Evolutionary conservation across 1,140 invertebrate species (phyloP).

Genomic region (Plectrocnemia conspersa): DNA sequence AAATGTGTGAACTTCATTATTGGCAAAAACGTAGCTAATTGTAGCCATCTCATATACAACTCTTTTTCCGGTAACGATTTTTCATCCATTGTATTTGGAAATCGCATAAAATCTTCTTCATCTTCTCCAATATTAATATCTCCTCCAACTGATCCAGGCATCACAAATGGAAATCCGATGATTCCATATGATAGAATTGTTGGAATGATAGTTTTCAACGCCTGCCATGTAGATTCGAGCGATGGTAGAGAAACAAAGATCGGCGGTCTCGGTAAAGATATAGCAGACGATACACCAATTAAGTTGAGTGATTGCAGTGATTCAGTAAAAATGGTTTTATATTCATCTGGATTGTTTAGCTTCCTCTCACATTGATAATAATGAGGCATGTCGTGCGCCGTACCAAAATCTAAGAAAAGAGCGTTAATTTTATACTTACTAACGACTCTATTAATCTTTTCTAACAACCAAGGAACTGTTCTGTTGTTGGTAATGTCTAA

Average conservation of each 20-base stretch:
- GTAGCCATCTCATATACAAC: conserved; percentile 91
- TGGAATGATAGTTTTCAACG: conserved; percentile 76
- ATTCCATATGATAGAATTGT: conserved; percentile 82
- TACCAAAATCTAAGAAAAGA: conserved; percentile 87
- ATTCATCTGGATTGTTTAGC: conserved; percentile 74
- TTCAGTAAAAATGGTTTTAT: conserved; percentile 68
- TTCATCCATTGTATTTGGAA: too few species aligned
- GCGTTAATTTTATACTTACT: conserved; percentile 77
- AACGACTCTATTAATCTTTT: conserved; percentile 66
- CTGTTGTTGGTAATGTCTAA: conserved; percentile 80
- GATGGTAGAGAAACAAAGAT: conserved; percentile 84
- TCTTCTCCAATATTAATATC: conserved; percentile 61
- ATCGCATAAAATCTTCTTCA: too few species aligned
- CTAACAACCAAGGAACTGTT: conserved; percentile 72
- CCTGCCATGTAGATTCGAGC: conserved; percentile 83
- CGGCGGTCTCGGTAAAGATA: conserved; percentile 73
- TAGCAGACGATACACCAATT: conserved; percentile 78
- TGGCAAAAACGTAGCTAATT: conserved; percentile 86
- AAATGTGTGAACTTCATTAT: conserved; percentile 86
- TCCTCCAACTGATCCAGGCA: conserved; percentile 90
- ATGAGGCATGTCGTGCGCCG: conserved; percentile 79
- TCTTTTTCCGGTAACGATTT: conserved; percentile 72
- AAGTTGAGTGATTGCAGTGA: conserved; percentile 61
- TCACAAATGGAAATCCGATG: conserved; percentile 85
- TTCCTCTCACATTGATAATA: conserved; percentile 73